Conservation (phyloP, 2,113 vertebrate species). For the Pao palembangensis region DNA sequence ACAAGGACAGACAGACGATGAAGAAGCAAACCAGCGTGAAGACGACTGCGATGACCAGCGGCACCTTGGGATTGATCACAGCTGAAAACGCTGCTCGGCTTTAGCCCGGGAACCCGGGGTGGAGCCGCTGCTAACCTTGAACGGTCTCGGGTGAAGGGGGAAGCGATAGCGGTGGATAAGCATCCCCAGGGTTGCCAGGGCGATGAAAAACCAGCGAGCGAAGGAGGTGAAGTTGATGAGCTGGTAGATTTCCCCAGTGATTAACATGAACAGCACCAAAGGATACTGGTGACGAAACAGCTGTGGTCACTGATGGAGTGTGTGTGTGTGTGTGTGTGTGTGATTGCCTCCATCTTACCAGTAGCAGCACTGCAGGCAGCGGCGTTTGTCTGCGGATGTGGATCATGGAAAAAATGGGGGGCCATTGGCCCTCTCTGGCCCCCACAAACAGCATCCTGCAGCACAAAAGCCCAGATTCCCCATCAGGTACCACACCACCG, state of each 20-base stretch:
- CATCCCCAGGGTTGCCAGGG: constrained; percentile 80
- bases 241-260: constrained; percentile 80
- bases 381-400: constrained; percentile 92
- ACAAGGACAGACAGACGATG: constrained; percentile 92
- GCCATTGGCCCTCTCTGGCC: constrained; percentile 95
- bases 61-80: constrained; percentile 77
- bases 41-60: constrained; percentile 78
- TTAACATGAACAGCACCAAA: constrained; percentile 76
- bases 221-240: constrained; percentile 88
- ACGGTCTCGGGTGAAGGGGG: constrained; percentile 78
- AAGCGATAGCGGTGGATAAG: constrained; percentile 82
- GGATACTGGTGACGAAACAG: constrained; percentile 72
- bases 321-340: neutral
- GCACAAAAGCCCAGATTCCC: neutral
- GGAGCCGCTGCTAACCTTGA: constrained; percentile 72
- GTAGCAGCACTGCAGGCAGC: constrained; percentile 88
- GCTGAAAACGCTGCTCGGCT: too few relatives aligned
- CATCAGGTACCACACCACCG: neutral
- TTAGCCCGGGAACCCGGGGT: too few relatives aligned
- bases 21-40: constrained; percentile 94
- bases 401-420: constrained; percentile 95
- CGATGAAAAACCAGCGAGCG: constrained; percentile 87
- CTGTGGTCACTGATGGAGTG: neutral
- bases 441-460: constrained; percentile 93
- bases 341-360: constrained; percentile 74